Conservation (phyloP, 2,113 vertebrate genomes). For the Chaenocephalus aceratus region DNA sequence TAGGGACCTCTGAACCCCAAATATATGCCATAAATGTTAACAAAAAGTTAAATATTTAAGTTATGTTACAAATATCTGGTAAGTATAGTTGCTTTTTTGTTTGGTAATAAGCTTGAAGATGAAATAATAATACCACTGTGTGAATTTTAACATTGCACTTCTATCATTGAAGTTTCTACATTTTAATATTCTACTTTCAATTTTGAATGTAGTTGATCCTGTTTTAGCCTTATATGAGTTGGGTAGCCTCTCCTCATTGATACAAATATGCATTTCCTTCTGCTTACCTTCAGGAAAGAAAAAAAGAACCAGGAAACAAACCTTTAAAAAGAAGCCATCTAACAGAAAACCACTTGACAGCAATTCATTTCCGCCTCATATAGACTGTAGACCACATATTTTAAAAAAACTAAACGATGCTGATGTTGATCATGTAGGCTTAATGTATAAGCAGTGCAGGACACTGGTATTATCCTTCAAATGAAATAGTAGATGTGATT, state of each 20-base stretch:
- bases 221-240: neutral
- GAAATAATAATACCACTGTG: slow-evolving; percentile 53
- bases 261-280: slow-evolving; percentile 5
- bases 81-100: slow-evolving; percentile 10
- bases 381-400: neutral
- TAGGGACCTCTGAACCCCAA: slow-evolving; percentile 19
- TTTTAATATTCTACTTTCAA: too few species aligned
- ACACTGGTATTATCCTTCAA: slow-evolving; percentile 57
- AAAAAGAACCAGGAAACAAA: slow-evolving; percentile 1
- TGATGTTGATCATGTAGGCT: neutral
- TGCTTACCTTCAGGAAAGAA: slow-evolving; percentile 15
- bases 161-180: neutral
- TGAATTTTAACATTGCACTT: neutral
- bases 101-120: neutral
- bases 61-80: slow-evolving; percentile 15
- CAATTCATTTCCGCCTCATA: neutral
- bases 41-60: neutral
- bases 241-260: neutral
- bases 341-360: neutral
- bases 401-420: neutral
- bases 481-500: slow-evolving; percentile 7
- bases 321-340: slow-evolving; percentile 12
- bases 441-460: neutral
- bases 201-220: neutral
- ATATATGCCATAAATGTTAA: neutral